These are phyloP conservation scores for Tachysurus vachellii DNA, from an alignment of 2,113 vertebrate genomes.

Conservation along the genomic window DNA sequence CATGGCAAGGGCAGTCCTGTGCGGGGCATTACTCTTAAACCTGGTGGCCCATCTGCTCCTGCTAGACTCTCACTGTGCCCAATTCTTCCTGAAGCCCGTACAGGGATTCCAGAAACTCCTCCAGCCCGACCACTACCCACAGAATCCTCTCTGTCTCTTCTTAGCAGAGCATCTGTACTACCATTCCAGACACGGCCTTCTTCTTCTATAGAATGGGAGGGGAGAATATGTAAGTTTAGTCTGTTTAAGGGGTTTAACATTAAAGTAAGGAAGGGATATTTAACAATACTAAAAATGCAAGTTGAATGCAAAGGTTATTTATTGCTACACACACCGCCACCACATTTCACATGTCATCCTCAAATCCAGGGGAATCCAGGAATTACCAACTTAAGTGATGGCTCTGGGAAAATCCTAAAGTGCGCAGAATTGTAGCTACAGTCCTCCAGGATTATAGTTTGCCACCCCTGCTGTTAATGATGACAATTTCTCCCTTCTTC, in stretches of 20 bases:
- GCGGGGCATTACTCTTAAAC: slow-evolving; percentile 77
- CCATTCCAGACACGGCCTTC: slow-evolving; percentile 79
- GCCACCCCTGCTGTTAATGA: slow-evolving; percentile 29
- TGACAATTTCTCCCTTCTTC: slow-evolving; percentile 10
- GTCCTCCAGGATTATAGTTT: neutral
- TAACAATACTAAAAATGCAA: neutral
- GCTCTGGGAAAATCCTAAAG: slow-evolving; percentile 14
- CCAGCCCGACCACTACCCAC: slow-evolving; percentile 53
- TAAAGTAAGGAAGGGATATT: neutral
- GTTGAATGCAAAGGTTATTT: neutral
- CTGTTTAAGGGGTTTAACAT: neutral
- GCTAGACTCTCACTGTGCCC: slow-evolving; percentile 74
- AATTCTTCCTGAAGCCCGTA: slow-evolving; percentile 75
- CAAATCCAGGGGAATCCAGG: neutral
- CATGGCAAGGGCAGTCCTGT: slow-evolving; percentile 82
- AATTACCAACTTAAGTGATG: neutral
- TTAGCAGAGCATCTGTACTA: slow-evolving; percentile 71
- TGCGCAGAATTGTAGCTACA: neutral
- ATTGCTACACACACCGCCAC: neutral
- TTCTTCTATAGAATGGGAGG: slow-evolving; percentile 63
- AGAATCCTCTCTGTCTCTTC: slow-evolving; percentile 78
- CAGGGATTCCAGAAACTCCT: slow-evolving; percentile 79
- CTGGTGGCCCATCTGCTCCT: slow-evolving; percentile 68
- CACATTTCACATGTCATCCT: neutral
- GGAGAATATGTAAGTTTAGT: neutral